Conservation (phyloP, 2,888 invertebrate species). For the Euplagia quadripunctaria region DNA sequence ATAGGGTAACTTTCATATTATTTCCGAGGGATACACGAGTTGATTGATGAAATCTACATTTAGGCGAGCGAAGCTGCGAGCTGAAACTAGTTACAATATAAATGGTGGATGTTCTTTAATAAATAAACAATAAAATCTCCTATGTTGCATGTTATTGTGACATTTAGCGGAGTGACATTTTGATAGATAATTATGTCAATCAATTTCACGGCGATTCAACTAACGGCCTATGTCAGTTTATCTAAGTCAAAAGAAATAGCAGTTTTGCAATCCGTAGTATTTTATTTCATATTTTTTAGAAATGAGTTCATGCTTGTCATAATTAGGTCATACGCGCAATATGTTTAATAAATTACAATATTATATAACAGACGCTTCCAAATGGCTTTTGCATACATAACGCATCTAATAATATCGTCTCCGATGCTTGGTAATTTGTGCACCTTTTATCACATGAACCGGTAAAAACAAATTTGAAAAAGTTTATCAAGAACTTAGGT, state of each 20-base stretch:
- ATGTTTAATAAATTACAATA: not conserved
- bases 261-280: constrained; percentile 21
- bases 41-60: no score
- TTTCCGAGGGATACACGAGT: no score
- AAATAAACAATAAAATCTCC: not conserved
- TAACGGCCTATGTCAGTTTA: constrained; percentile 30
- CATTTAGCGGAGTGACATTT: not conserved
- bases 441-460: not conserved
- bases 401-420: not conserved
- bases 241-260: constrained; percentile 23
- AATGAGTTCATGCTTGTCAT: constrained; percentile 4
- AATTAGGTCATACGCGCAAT: constrained; percentile 15
- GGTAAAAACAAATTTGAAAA: not conserved
- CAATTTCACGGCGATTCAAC: constrained; percentile 51
- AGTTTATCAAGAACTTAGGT: not conserved
- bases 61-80: no score
- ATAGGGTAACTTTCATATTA: no score
- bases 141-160: not conserved
- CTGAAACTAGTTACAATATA: no score
- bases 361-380: constrained; percentile 4
- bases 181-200: constrained; percentile 47
- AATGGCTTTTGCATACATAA: not conserved
- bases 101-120: not conserved
- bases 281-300: not conserved
- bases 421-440: not conserved